Conservation (phyloP, 1,140 invertebrate genomes). For the Pseudomyrmex gracilis region DNA sequence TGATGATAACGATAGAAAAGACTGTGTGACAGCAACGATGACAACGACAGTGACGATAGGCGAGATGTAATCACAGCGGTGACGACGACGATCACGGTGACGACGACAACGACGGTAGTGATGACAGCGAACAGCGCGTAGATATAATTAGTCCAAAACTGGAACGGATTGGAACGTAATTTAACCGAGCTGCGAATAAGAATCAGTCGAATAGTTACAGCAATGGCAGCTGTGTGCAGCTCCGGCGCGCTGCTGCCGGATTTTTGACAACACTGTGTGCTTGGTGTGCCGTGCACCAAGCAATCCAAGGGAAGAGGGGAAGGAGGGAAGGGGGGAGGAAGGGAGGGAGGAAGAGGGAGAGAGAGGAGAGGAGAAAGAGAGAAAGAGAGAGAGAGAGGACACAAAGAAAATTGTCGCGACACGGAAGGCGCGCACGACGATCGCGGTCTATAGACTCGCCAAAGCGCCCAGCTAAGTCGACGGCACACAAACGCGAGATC, state of each 20-base stretch:
- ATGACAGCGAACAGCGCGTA: slow-evolving; percentile 2
- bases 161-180: slow-evolving; percentile 40
- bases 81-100: background rate
- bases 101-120: background rate
- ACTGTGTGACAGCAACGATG: slow-evolving; percentile 10
- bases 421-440: slow-evolving; percentile 43
- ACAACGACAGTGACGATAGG: slow-evolving; percentile 27
- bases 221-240: slow-evolving; percentile 70
- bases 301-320: background rate
- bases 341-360: slow-evolving; percentile 2
- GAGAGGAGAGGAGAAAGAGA: slow-evolving; percentile 25
- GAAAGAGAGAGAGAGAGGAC: slow-evolving; percentile 46
- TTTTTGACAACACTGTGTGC: slow-evolving; percentile 74
- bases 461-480: background rate
- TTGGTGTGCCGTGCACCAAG: slow-evolving; percentile 42
- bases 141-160: slow-evolving; percentile 15
- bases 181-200: slow-evolving; percentile 53
- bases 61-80: slow-evolving; percentile 31
- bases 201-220: slow-evolving; percentile 64
- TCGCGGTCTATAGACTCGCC: background rate
- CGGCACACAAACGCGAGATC: background rate
- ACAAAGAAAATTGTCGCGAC: slow-evolving; percentile 68
- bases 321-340: too few relatives aligned
- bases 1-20: slow-evolving; percentile 45
- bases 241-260: slow-evolving; percentile 72